Conservation (phyloP, 2,888 invertebrate genomes). For the Drosophila paranaensis region DNA sequence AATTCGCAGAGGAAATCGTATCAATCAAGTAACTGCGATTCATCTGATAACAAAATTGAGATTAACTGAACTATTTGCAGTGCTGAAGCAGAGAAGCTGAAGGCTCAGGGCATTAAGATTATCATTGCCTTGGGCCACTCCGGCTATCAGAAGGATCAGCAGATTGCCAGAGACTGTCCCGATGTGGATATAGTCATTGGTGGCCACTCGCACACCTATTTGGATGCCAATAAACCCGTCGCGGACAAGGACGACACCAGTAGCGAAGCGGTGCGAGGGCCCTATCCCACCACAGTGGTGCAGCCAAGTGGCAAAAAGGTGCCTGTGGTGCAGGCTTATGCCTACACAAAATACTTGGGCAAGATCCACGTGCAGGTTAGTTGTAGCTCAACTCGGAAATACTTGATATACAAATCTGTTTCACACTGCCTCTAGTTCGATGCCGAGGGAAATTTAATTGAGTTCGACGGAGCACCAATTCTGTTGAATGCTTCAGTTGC, state of each 20-base stretch:
- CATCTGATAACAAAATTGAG: not conserved
- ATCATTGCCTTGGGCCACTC: slow-evolving; percentile 96
- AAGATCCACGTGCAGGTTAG: slow-evolving; percentile 87
- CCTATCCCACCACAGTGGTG: slow-evolving; percentile 91
- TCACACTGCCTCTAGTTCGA: slow-evolving; percentile 86
- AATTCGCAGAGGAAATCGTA: slow-evolving; percentile 89
- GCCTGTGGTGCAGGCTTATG: slow-evolving; percentile 95
- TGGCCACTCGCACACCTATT: slow-evolving; percentile 95
- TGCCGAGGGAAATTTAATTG: slow-evolving; percentile 88
- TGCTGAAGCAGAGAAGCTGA: slow-evolving; percentile 88
- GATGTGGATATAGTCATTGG: slow-evolving; percentile 95
- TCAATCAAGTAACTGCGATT: slow-evolving; percentile 86
- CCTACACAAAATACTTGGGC: slow-evolving; percentile 96
- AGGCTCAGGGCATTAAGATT: slow-evolving; percentile 89
- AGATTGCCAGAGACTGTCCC: slow-evolving; percentile 91
- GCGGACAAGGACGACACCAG: slow-evolving; percentile 54
- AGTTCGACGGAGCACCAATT: slow-evolving; percentile 91
- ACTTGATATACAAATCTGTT: not conserved
- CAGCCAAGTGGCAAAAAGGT: slow-evolving; percentile 90
- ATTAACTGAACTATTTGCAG: slow-evolving; percentile 50
- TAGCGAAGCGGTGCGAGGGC: slow-evolving; percentile 85
- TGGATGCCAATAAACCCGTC: slow-evolving; percentile 89
- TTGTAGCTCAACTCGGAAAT: not conserved
- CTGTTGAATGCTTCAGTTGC: slow-evolving; percentile 88
- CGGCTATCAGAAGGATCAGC: slow-evolving; percentile 91